Percentiles rank a stretch among this genome's conserved stretches.
Evolutionary conservation across 2,888 invertebrate genomes (phyloP).

Genomic region (Drosophila ustulata): DNA sequence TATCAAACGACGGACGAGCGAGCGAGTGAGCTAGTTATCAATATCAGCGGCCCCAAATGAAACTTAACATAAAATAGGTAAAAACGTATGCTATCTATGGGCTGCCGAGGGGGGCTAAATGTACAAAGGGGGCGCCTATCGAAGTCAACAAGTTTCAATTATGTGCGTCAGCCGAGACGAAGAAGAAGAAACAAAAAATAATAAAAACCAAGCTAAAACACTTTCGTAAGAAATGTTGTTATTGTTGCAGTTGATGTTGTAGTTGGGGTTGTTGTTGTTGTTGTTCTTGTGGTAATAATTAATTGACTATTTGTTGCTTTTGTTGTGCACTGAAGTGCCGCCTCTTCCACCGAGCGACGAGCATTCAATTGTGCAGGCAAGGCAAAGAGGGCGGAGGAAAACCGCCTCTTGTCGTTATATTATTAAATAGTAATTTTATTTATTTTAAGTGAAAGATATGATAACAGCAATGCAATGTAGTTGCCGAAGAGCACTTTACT

Average conservation of each 20-base stretch:
- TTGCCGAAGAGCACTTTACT: constrained; percentile 57
- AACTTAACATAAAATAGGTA: constrained; percentile 78
- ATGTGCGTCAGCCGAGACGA: constrained; percentile 63
- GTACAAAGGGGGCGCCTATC: constrained; percentile 35
- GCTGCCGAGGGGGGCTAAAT: neutral
- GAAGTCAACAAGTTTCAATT: constrained; percentile 77
- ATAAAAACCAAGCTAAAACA: constrained; percentile 58
- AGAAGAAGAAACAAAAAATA: constrained; percentile 9
- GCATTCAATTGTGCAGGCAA: neutral
- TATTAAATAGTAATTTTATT: constrained; percentile 80
- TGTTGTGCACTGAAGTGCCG: constrained; percentile 69
- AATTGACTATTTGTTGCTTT: constrained; percentile 81
- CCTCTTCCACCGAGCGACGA: constrained; percentile 28
- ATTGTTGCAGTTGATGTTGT: constrained; percentile 32
- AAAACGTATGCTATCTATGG: constrained; percentile 31
- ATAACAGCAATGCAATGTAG: constrained; percentile 63
- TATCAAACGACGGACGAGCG: constrained; percentile 54
- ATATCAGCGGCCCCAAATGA: constrained; percentile 63
- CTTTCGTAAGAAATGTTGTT: constrained; percentile 71
- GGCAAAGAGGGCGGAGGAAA: constrained; percentile 1
- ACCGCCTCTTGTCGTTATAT: constrained; percentile 59
- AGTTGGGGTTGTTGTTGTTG: constrained; percentile 49
- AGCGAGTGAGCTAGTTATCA: constrained; percentile 56
- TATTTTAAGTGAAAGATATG: constrained; percentile 80
- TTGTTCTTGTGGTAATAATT: constrained; percentile 72